A percentile compares a stretch with the other conserved stretches of the same genome.
phyloP scores from a whole-genome alignment of 92 coral and sea anemone genomes.

The Montipora capitata region DNA sequence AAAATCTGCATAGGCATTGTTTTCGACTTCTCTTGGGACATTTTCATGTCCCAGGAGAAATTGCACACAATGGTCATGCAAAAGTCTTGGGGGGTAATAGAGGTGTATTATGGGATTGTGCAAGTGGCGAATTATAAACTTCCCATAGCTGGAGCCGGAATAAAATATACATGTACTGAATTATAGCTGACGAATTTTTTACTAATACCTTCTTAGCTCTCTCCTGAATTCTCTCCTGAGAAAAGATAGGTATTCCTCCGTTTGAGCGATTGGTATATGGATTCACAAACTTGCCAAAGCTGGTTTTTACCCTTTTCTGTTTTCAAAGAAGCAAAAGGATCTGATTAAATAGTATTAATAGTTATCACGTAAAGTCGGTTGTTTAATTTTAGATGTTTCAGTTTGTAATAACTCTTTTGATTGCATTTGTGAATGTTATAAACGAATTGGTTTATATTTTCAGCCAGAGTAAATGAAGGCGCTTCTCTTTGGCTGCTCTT shows the following conservation, averaged over 20 bases:
- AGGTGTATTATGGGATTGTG: too few relatives aligned
- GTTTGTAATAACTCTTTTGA: too few relatives aligned
- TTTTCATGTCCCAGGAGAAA: too few relatives aligned
- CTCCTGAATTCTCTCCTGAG: constrained; percentile 91
- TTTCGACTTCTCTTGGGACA: too few relatives aligned
- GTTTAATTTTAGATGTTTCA: too few relatives aligned
- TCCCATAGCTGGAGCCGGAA: too few relatives aligned
- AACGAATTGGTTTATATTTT: too few relatives aligned
- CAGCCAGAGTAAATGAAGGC: not conserved
- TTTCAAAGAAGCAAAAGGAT: not conserved
- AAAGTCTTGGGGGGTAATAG: too few relatives aligned
- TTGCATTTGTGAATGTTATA: not conserved
- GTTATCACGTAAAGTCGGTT: not conserved
- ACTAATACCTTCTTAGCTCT: constrained; percentile 83
- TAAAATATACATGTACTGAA: not conserved
- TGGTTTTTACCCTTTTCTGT: constrained; percentile 86
- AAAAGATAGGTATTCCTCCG: constrained; percentile 94
- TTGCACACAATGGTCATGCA: too few relatives aligned
- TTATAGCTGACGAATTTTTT: not conserved
- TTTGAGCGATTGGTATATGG: constrained; percentile 92
- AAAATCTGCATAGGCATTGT: too few relatives aligned
- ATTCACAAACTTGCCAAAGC: constrained; percentile 88
- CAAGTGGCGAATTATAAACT: too few relatives aligned
- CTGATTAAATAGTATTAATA: not conserved
- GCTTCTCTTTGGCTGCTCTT: not conserved